A percentile compares a stretch with the other conserved stretches of the same genome.
Evolutionary conservation across 2,113 vertebrate genomes (phyloP).

Genomic region (Gracilinanus agilis): DNA sequence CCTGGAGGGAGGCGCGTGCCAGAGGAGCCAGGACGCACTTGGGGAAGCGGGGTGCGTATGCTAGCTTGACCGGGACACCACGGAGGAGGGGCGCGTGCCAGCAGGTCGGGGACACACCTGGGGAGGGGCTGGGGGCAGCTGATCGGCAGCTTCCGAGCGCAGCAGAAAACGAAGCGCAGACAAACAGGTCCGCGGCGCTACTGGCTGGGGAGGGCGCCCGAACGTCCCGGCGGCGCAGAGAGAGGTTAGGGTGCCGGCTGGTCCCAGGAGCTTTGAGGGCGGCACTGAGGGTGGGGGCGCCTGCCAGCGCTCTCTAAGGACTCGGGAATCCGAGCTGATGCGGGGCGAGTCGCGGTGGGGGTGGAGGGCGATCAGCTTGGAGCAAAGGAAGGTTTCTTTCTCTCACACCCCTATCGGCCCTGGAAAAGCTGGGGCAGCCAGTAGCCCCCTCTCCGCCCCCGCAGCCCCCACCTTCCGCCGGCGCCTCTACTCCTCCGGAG

Average conservation of each 20-base stretch:
- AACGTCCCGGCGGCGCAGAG: not conserved
- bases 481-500: not conserved
- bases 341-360: no score
- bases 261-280: not conserved
- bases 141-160: not conserved
- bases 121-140: slow-evolving; percentile 61
- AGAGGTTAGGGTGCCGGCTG: not conserved
- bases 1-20: slow-evolving; percentile 38
- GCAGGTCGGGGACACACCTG: slow-evolving; percentile 86
- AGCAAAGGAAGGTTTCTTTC: not conserved
- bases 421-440: not conserved
- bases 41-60: slow-evolving; percentile 91
- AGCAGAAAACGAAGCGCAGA: not conserved
- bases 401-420: not conserved
- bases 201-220: not conserved
- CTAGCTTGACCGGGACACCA: slow-evolving; percentile 67
- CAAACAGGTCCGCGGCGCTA: not conserved
- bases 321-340: slow-evolving; percentile 25
- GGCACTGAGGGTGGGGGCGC: not conserved
- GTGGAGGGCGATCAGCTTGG: slow-evolving; percentile 25
- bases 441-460: not conserved
- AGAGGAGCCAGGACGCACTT: slow-evolving; percentile 79
- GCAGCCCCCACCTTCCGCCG: not conserved
- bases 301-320: not conserved
- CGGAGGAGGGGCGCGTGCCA: slow-evolving; percentile 73